Percentiles rank a stretch among this genome's conserved stretches.
phyloP scores from a whole-genome alignment of 2,888 invertebrate species.

The Eumerus sabulonum region DNA sequence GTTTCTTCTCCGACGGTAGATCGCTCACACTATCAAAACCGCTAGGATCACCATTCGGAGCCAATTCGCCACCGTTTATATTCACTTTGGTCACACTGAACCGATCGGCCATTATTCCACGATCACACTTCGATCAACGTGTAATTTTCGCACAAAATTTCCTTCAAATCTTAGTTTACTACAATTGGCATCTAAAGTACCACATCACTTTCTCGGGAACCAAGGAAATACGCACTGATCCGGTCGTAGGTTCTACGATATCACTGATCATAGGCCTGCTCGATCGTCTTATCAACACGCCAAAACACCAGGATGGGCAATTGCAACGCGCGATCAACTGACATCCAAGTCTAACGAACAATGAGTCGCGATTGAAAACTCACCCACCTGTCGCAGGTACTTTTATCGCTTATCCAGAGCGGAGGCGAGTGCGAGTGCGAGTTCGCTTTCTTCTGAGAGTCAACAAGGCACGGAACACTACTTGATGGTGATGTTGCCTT shows the following conservation, averaged over 20 bases:
- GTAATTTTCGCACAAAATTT: neutral
- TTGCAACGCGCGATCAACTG: constrained; percentile 24
- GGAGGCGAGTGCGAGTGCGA: constrained; percentile 28
- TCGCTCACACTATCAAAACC: constrained; percentile 40
- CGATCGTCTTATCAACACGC: constrained; percentile 40
- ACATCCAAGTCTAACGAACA: constrained; percentile 46
- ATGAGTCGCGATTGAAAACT: constrained; percentile 61
- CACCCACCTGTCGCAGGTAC: constrained; percentile 32
- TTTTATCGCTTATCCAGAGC: constrained; percentile 42
- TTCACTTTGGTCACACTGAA: constrained; percentile 75
- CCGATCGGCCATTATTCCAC: constrained; percentile 73
- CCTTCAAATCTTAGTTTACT: constrained; percentile 1
- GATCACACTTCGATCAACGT: neutral
- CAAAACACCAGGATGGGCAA: constrained; percentile 14
- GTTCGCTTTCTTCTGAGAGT: constrained; percentile 24
- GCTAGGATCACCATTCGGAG: too few relatives aligned
- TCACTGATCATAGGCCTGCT: neutral
- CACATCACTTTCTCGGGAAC: neutral
- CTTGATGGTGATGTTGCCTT: constrained; percentile 11
- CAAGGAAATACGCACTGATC: too few relatives aligned
- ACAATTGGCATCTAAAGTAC: constrained; percentile 4
- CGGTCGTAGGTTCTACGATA: too few relatives aligned
- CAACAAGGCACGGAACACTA: constrained; percentile 18
- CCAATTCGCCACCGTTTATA: constrained; percentile 61
- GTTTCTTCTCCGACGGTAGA: constrained; percentile 29